Base-by-base conservation (phyloP, 2,113 vertebrate genomes). In the Tachysurus fulvidraco region DNA sequence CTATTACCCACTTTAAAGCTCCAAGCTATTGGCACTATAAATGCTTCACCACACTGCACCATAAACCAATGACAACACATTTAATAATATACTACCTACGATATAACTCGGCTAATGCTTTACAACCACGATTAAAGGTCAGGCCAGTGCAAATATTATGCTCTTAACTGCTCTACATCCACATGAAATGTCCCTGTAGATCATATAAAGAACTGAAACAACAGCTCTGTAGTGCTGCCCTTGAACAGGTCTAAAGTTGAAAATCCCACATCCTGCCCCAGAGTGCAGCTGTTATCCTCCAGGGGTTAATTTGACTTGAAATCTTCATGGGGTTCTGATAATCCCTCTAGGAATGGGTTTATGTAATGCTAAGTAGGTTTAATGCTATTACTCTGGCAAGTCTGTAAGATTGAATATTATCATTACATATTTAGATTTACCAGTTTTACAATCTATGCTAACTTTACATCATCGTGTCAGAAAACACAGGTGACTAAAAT, bases 11-110 rank as follows among this genome's bases (percentile, higher is more conserved):
- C 14, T 21, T 67, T 79, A 55, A 67, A 65, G 44, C 60, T 36
- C n/a, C 25, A 6, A 79, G 76, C 76, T 54, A 85, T 77, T 85
- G 84, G 60, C 30, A 25, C 12, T 44, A 80, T 85, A 85, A 79
- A 85, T 5, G 10, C 60, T 67, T 44, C 50, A 44, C 67, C 55
- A 25, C 44, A 64, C 28, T 11, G 28, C 50, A 46, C 62, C 62
- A 80, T 86, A 57, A 80, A 86, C 36, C 78, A 62, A 21, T 23
- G 12, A 30, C 6, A 4, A 44, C 5, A 2, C 21, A n/a, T 67
- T 69, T n/a, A 57, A 69, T 84, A 74, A 44, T 54, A 44, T 54
- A 25, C 84, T 41, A 11, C 74, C 30, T 69, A 67, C 8, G 30
- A 52, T 67, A 25, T 23, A 81, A 41, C 55, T 41, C 52, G 28